Conservation (phyloP, 2,113 vertebrate genomes). For the Scolopax mira region DNA sequence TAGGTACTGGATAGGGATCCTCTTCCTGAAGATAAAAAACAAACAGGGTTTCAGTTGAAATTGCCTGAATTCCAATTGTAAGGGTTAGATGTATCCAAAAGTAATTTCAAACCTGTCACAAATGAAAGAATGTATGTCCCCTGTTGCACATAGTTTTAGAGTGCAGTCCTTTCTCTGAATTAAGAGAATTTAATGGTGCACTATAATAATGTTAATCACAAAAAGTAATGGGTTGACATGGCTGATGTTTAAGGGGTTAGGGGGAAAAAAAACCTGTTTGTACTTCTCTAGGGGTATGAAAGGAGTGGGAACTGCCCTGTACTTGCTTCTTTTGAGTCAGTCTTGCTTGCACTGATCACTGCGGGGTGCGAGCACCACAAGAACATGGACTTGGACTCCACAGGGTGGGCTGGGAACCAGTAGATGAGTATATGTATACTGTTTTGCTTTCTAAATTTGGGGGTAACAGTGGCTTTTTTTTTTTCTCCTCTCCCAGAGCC, state of each 20-base stretch:
- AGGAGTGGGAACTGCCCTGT: not conserved
- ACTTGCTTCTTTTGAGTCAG: not conserved
- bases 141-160: not conserved
- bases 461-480: accelerated
- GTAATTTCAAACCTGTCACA: constrained; percentile 6
- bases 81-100: not conserved
- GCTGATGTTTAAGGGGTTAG: not conserved
- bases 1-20: not conserved
- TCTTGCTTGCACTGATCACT: accelerated
- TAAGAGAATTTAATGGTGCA: not conserved
- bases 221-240: not conserved
- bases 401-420: not conserved
- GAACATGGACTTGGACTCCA: not conserved
- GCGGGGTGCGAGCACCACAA: accelerated
- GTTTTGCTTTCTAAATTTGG: not conserved
- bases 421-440: too few relatives aligned
- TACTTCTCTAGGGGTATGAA: not conserved
- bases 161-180: not conserved
- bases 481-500: too few relatives aligned
- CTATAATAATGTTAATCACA: not conserved
- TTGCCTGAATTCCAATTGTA: not conserved
- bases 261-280: not conserved
- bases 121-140: not conserved
- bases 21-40: not conserved
- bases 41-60: not conserved